Evolutionary conservation across 2,888 invertebrate genomes (phyloP), one percentile per base, ranked within the genome.

Genomic region (Heliconius ethilla): DNA sequence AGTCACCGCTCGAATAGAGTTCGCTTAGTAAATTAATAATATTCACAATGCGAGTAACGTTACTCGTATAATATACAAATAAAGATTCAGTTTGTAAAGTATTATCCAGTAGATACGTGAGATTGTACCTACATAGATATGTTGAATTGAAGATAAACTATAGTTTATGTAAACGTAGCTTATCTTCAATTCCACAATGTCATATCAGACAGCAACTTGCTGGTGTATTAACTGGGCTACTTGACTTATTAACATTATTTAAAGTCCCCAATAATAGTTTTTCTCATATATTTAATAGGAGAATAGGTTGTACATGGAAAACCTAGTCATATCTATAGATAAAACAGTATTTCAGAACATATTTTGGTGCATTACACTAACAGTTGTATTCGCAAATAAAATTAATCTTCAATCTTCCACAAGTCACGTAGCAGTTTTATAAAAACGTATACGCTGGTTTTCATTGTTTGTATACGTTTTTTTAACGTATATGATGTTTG

Each of bases 381-480:
- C 33, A 33, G n/a, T 13, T 72, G 33, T 33, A 55, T 59, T 59
- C 72, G 55, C 55, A 40, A 40, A 69, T 69, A 72, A 72, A 72
- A 72, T 72, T 72, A 59, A 59, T 72, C 72, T 72, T 59, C 33
- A 72, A 59, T 72, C 72, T 29, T 33, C 33, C n/a, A 59, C 33
- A 59, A 72, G 59, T 72, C 72, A 72, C 72, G 72, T 72, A 72
- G 55, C 7, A 70, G 33, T 59, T 70, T 72, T 72, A 72, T 59
- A 72, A 72, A 72, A 55, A 33, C 72, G 55, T 22, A 33, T 37
- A 33, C n/a, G n/a, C 18, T n/a, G 29, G 72, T 72, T 72, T 72
- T 33, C 72, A 59, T 59, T 72, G 33, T 72, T 7, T 18, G 22
- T 29, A 15, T 4, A 59, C 72, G 55, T 1, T 15, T 59, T 59